Percentiles rank a stretch among this genome's conserved stretches.
Conservation (phyloP, 1,140 invertebrate species). For the Leptestheria dahalacensis region DNA sequence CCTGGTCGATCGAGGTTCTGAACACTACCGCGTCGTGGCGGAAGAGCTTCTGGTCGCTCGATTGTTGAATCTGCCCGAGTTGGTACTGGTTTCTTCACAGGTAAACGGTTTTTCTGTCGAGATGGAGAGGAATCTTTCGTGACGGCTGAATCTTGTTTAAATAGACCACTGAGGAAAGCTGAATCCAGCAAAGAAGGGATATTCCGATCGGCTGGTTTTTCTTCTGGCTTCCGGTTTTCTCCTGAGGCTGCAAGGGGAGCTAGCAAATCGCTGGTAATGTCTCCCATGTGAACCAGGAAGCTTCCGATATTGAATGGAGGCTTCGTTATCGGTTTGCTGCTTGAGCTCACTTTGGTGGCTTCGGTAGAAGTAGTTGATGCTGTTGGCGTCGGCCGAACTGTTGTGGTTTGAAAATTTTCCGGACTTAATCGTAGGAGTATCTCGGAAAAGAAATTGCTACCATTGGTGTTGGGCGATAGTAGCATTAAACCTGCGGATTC, state of each 20-base stretch:
- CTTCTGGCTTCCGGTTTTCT: neutral
- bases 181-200: neutral
- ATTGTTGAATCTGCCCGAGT: too few relatives aligned
- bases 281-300: neutral
- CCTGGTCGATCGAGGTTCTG: neutral
- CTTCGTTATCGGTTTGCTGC: neutral
- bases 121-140: neutral
- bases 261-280: neutral
- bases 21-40: neutral
- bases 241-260: neutral
- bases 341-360: neutral
- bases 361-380: neutral
- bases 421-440: too few relatives aligned
- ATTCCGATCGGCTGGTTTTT: neutral
- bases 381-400: neutral
- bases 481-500: neutral
- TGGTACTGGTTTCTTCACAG: too few relatives aligned
- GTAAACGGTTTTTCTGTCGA: neutral
- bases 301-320: neutral
- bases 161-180: neutral
- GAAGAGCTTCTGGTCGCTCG: too few relatives aligned
- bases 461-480: neutral
- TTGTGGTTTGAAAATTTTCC: too few relatives aligned
- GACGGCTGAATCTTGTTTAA: neutral
- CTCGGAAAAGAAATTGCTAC: too few relatives aligned